A percentile compares a stretch with the other conserved stretches of the same genome.
Evolutionary conservation across 2,113 vertebrate genomes (phyloP).

Genomic region (Chionodraco myersi): DNA sequence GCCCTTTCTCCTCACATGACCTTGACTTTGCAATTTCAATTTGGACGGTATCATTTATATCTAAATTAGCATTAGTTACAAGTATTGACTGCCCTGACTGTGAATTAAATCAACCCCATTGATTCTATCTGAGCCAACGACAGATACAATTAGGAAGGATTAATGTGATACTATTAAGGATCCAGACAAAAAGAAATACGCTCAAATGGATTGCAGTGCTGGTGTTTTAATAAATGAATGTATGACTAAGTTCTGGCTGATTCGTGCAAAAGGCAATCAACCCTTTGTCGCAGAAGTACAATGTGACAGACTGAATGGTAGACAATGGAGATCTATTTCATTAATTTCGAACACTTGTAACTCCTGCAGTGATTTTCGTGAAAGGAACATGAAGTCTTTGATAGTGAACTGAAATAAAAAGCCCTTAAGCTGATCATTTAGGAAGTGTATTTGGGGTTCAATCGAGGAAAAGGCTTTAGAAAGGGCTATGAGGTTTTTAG

Average conservation of each 20-base stretch:
- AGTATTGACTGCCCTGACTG: slow-evolving; percentile 23
- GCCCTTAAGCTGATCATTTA: slow-evolving; percentile 64
- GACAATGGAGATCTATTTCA: slow-evolving; percentile 5
- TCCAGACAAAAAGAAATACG: slow-evolving; percentile 28
- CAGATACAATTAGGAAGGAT: slow-evolving; percentile 25
- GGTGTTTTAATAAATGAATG: slow-evolving; percentile 15
- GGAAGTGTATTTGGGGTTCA: slow-evolving; percentile 50
- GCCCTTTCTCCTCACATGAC: slow-evolving; percentile 29
- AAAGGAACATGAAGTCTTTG: slow-evolving; percentile 8
- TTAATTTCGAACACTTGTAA: background rate
- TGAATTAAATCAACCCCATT: slow-evolving; percentile 47
- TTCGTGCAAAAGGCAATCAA: background rate
- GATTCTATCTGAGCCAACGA: slow-evolving; percentile 45
- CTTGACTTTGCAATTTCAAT: slow-evolving; percentile 32
- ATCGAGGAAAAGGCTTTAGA: slow-evolving; percentile 46
- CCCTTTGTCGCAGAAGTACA: background rate
- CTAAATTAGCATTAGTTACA: slow-evolving; percentile 54
- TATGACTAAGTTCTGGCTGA: background rate
- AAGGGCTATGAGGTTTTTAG: slow-evolving; percentile 30
- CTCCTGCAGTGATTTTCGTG: background rate
- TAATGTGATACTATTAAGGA: slow-evolving; percentile 7
- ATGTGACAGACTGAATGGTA: background rate
- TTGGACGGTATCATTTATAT: slow-evolving; percentile 52
- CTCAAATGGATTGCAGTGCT: slow-evolving; percentile 18
- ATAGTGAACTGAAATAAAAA: slow-evolving; percentile 31